These are phyloP conservation scores for Drosophila punjabiensis DNA, from an alignment of 1,140 invertebrate species.

Conservation along the genomic window DNA sequence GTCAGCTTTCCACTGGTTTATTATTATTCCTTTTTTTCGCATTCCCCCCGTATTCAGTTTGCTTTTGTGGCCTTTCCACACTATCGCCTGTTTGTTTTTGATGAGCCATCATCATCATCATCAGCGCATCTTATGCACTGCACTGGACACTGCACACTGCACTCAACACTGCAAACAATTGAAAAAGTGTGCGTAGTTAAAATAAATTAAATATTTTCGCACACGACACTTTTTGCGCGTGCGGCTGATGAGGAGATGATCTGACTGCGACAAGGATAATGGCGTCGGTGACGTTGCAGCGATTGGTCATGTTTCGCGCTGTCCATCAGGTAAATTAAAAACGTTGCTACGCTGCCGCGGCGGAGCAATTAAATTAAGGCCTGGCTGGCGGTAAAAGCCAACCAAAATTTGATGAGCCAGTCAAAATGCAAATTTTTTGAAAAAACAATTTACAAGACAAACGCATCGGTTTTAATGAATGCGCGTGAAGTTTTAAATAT, in stretches of 20 bases:
- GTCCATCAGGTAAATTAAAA: constrained; percentile 65
- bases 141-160: constrained; percentile 1
- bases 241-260: constrained; percentile 40
- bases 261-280: constrained; percentile 18
- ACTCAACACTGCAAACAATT: constrained; percentile 20
- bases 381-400: neutral
- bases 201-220: constrained; percentile 64
- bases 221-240: constrained; percentile 39
- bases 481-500: neutral
- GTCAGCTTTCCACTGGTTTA: constrained; percentile 12
- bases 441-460: constrained; percentile 38
- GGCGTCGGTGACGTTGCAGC: constrained; percentile 8
- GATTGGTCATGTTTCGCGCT: constrained; percentile 17
- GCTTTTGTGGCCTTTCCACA: constrained; percentile 46
- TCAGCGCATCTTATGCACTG: constrained; percentile 38
- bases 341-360: constrained; percentile 13
- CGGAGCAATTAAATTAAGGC: constrained; percentile 49
- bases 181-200: constrained; percentile 45
- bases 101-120: constrained; percentile 46
- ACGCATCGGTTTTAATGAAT: constrained; percentile 6
- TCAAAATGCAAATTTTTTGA: constrained; percentile 50
- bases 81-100: constrained; percentile 57
- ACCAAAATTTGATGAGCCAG: constrained; percentile 42
- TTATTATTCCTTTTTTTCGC: constrained; percentile 15
- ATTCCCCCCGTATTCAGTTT: constrained; percentile 3